Evolutionary conservation across 2,888 invertebrate species (phyloP).

Genomic region (Tipula vernalis): DNA sequence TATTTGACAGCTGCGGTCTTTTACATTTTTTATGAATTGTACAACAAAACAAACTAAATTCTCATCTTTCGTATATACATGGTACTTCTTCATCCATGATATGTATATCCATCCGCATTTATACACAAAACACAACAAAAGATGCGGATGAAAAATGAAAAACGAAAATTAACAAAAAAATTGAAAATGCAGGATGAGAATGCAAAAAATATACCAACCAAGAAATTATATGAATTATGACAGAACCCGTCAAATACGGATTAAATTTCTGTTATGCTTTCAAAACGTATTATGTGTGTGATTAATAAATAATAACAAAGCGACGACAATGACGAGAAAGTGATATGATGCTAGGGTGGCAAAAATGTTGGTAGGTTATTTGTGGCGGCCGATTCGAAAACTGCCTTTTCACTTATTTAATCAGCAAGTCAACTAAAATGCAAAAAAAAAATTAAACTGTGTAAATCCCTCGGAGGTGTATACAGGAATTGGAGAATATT

Average conservation of each 20-base stretch:
- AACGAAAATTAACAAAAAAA: neutral
- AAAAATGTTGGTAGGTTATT: neutral
- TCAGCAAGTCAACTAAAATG: neutral
- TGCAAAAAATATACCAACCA: neutral
- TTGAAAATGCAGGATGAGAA: neutral
- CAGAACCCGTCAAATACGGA: neutral
- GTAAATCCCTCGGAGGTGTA: neutral
- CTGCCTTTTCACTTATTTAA: neutral
- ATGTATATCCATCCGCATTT: neutral
- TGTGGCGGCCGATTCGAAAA: neutral
- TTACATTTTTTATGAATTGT: neutral
- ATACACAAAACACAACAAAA: neutral
- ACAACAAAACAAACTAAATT: neutral
- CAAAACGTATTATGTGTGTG: neutral
- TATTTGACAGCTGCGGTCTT: constrained; percentile 4
- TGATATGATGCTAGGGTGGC: neutral
- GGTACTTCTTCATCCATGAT: neutral
- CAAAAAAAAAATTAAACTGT: neutral
- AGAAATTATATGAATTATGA: neutral
- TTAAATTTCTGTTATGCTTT: neutral
- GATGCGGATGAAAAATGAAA: neutral
- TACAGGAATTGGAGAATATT: neutral
- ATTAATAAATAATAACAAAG: neutral
- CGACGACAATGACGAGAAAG: neutral
- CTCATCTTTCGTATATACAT: neutral